These are phyloP conservation scores for Denticeps clupeoides DNA, from an alignment of 2,797 vertebrate species.

Conservation along the genomic window DNA sequence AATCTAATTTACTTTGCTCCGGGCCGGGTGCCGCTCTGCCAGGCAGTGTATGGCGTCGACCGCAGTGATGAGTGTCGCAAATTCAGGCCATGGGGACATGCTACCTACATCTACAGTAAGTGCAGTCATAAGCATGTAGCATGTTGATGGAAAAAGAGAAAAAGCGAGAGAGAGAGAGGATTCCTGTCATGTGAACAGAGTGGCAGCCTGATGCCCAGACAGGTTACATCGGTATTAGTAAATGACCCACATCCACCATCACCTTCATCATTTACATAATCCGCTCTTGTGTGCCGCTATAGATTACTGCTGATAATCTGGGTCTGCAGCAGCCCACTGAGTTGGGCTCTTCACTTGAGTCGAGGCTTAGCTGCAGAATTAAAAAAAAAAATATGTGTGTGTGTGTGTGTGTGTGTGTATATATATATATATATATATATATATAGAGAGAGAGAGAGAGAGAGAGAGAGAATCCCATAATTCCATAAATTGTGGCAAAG, in stretches of 20 bases:
- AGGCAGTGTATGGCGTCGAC: conserved; percentile 8
- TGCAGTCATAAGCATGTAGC: too few species aligned
- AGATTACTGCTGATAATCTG: conserved; percentile 12
- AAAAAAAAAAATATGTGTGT: not conserved
- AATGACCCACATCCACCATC: conserved; percentile 7
- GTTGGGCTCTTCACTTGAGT: conserved; percentile 1
- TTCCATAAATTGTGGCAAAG: too few species aligned
- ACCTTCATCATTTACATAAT: conserved; percentile 2
- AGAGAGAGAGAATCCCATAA: not conserved
- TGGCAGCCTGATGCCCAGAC: not conserved
- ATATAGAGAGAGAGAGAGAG: not conserved
- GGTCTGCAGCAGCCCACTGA: not conserved
- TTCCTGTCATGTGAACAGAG: not conserved
- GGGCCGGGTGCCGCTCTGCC: conserved; percentile 2
- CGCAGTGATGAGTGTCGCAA: not conserved
- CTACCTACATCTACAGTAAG: too few species aligned
- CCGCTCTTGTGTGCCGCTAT: conserved; percentile 9
- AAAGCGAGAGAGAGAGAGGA: not conserved
- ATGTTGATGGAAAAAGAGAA: not conserved
- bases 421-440: not conserved
- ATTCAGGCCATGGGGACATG: too few species aligned
- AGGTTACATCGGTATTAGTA: conserved; percentile 1
- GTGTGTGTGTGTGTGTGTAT: not conserved
- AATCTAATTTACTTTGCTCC: conserved; percentile 15
- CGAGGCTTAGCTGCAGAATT: not conserved